Conservation (phyloP, 2,113 vertebrate species). For the Callipepla californica region DNA sequence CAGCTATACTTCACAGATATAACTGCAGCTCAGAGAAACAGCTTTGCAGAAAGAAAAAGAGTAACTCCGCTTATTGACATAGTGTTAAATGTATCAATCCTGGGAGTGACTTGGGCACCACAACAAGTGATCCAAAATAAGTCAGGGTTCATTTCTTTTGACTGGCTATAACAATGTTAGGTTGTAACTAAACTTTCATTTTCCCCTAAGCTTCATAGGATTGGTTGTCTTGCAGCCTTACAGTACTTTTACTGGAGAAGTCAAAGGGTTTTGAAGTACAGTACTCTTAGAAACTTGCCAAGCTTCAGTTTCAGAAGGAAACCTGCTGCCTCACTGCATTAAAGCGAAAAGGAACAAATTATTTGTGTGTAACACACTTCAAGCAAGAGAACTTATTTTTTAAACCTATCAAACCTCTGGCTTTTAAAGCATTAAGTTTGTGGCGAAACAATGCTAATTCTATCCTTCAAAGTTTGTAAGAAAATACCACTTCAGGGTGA, state of each 20-base stretch:
- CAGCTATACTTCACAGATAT: background rate
- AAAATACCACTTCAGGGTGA: background rate
- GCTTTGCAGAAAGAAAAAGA: background rate
- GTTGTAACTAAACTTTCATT: background rate
- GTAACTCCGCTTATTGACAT: background rate
- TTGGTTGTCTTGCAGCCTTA: background rate
- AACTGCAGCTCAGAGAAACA: background rate
- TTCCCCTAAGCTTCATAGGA: background rate
- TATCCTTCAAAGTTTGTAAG: background rate
- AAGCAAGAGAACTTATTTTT: background rate
- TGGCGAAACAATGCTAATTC: background rate
- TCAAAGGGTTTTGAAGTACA: background rate
- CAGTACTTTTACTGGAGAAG: background rate
- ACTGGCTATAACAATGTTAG: background rate
- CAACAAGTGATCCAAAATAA: background rate
- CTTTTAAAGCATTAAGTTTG: background rate
- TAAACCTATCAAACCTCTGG: background rate
- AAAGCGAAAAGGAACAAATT: background rate
- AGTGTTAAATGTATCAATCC: background rate
- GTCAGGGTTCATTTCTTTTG: background rate
- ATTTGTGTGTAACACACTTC: background rate
- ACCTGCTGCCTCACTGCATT: background rate
- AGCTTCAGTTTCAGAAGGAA: slow-evolving; percentile 13
- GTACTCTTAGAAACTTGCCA: background rate
- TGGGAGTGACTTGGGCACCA: background rate